phyloP scores from a whole-genome alignment of 2,888 invertebrate species.

The Plebejus argus region DNA sequence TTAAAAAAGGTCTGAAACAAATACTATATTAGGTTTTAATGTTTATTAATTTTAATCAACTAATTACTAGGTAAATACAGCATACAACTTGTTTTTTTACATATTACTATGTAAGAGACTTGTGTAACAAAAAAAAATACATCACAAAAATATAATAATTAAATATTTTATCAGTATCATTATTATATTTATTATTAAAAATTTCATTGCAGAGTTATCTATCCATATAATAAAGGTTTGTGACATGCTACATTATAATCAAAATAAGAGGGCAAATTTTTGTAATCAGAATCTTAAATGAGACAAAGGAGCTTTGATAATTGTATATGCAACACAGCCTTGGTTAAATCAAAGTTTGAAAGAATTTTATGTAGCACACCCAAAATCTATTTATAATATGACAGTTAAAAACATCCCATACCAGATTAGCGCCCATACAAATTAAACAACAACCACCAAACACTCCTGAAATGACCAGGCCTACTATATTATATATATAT shows the following conservation, averaged over 20 bases:
- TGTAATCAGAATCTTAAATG: not conserved
- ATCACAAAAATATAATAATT: slow-evolving; percentile 2
- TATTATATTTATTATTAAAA: not conserved
- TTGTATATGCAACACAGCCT: not conserved
- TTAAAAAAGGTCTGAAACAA: not conserved
- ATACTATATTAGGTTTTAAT: not conserved
- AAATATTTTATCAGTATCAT: not conserved
- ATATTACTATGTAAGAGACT: slow-evolving; percentile 1
- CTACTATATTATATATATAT: not conserved
- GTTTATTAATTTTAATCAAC: slow-evolving; percentile 16
- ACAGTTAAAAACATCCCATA: not conserved
- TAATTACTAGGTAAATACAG: not conserved
- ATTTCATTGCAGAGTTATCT: not conserved
- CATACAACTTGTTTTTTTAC: not conserved
- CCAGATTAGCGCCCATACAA: not conserved
- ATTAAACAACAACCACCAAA: not conserved
- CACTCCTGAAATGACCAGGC: not conserved
- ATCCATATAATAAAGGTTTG: too few relatives aligned
- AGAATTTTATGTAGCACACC: not conserved
- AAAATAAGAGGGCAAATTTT: not conserved
- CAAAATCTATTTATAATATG: not conserved
- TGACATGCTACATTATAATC: not conserved
- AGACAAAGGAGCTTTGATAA: not conserved
- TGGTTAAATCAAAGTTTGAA: not conserved
- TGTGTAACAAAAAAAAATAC: not conserved